Percentiles rank a stretch among this genome's conserved stretches.
Evolutionary conservation across 1,140 invertebrate species (phyloP).

Genomic region (Drosophila tropicalis): DNA sequence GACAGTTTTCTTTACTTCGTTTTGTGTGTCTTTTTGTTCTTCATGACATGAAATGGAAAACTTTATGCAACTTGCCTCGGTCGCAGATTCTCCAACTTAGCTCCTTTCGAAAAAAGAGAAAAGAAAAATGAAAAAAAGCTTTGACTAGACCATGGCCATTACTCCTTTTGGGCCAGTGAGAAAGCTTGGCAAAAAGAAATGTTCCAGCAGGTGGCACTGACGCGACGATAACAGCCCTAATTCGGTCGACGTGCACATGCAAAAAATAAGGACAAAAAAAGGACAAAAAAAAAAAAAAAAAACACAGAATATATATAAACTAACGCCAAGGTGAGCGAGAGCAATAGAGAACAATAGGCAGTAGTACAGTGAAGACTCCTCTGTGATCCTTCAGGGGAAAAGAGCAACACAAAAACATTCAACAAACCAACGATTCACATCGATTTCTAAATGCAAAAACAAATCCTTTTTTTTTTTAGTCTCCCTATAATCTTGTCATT

Average conservation of each 20-base stretch:
- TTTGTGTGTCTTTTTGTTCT: slow-evolving; percentile 12
- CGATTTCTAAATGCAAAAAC: too few species aligned
- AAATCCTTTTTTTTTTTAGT: too few species aligned
- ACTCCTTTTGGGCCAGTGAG: slow-evolving; percentile 17
- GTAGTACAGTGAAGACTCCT: slow-evolving; percentile 12
- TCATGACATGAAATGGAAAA: slow-evolving; percentile 57
- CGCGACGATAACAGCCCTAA: slow-evolving; percentile 66
- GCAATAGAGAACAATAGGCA: too few species aligned
- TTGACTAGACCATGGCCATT: slow-evolving; percentile 43
- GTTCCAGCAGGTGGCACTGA: slow-evolving; percentile 68
- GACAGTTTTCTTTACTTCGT: slow-evolving; percentile 28
- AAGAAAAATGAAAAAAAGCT: slow-evolving; percentile 13
- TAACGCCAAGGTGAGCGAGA: too few species aligned
- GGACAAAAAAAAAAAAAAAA: slow-evolving; percentile 16
- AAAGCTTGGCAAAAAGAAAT: slow-evolving; percentile 39
- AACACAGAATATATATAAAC: background rate
- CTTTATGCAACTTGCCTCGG: slow-evolving; percentile 51
- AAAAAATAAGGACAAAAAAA: slow-evolving; percentile 24
- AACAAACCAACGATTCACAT: background rate
- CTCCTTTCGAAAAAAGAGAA: background rate
- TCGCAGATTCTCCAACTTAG: background rate
- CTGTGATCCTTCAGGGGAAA: too few species aligned
- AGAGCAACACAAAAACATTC: background rate
- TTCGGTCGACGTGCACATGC: slow-evolving; percentile 60
- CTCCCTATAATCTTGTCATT: background rate